Conservation (phyloP, 2,113 vertebrate genomes). For the Carettochelys insculpta region DNA sequence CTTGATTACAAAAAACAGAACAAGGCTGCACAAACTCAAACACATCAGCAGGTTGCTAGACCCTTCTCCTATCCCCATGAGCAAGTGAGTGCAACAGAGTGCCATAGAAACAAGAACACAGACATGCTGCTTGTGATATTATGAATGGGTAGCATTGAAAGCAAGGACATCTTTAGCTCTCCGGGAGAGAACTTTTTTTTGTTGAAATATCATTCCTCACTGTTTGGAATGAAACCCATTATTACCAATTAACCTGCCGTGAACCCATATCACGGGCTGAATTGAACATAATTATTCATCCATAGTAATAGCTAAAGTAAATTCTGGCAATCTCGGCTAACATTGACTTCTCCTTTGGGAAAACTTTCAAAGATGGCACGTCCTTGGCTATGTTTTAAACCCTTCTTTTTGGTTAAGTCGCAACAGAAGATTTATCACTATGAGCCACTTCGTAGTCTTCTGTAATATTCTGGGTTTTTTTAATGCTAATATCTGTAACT, state of each 20-base stretch:
- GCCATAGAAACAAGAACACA: neutral
- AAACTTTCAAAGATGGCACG: slow-evolving; percentile 70
- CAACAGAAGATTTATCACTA: slow-evolving; percentile 38
- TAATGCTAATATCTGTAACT: slow-evolving; percentile 39
- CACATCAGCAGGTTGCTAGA: neutral
- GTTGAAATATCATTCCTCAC: slow-evolving; percentile 78
- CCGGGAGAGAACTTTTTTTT: slow-evolving; percentile 56
- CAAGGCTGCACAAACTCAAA: neutral
- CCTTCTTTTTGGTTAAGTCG: slow-evolving; percentile 21
- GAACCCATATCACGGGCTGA: slow-evolving; percentile 82
- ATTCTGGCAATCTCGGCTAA: slow-evolving; percentile 72
- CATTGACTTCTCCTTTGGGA: slow-evolving; percentile 74
- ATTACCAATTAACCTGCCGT: slow-evolving; percentile 88
- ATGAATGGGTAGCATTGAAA: neutral
- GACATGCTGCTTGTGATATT: neutral
- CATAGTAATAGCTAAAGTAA: slow-evolving; percentile 87
- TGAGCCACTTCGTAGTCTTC: slow-evolving; percentile 45
- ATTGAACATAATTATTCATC: slow-evolving; percentile 86
- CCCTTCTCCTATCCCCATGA: neutral
- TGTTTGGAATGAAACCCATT: slow-evolving; percentile 82
- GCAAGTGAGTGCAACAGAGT: neutral
- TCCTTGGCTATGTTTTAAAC: slow-evolving; percentile 76
- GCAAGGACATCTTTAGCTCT: slow-evolving; percentile 50
- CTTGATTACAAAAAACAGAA: neutral
- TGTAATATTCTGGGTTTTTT: slow-evolving; percentile 19